Conservation (phyloP, 2,113 vertebrate species). For the Patagioenas fasciata region DNA sequence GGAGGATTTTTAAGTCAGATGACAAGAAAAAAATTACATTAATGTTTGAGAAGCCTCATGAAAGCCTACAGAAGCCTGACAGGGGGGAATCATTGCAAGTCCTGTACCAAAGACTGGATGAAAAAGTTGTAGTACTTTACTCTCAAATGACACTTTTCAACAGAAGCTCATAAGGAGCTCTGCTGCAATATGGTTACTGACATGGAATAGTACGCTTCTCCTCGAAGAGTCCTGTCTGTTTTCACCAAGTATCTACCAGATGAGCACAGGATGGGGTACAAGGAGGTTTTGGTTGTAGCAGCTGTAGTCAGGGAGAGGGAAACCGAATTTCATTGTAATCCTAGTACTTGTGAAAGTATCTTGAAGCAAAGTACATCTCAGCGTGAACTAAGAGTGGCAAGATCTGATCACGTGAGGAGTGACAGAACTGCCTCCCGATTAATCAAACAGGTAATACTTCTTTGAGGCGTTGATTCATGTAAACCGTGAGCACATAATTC, state of each 20-base stretch:
- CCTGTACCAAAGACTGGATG: neutral
- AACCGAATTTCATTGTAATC: neutral
- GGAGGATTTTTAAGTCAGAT: neutral
- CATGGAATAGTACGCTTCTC: accelerated
- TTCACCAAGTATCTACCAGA: neutral
- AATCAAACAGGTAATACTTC: neutral
- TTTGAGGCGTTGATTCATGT: neutral
- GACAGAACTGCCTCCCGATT: neutral
- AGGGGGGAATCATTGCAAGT: neutral
- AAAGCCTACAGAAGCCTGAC: neutral
- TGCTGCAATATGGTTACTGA: accelerated
- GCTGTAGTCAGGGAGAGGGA: neutral
- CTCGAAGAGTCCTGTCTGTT: neutral
- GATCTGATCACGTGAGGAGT: neutral
- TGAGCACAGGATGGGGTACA: neutral
- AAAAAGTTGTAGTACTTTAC: neutral
- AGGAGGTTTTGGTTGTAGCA: neutral
- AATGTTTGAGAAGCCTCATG: neutral
- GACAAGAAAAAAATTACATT: neutral
- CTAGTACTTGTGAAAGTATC: neutral
- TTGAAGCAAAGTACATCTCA: neutral
- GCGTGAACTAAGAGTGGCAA: neutral
- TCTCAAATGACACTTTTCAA: neutral
- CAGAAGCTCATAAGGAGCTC: neutral
- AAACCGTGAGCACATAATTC: neutral